These are phyloP conservation scores for Homalodisca vitripennis DNA, from an alignment of 1,140 invertebrate species.

Conservation along the genomic window DNA sequence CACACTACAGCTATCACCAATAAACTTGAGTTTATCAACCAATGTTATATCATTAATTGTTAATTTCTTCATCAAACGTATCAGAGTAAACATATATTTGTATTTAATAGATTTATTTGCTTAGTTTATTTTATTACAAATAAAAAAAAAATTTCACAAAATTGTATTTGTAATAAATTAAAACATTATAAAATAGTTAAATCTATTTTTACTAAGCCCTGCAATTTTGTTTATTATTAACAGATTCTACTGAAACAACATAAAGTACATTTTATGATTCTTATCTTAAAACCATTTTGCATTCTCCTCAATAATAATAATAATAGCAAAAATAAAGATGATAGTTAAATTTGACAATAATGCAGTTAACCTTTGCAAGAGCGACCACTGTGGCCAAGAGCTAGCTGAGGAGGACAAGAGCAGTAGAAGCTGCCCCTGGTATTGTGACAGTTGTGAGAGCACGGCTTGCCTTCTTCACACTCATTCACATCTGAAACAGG, in stretches of 20 bases:
- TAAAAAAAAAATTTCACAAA: no score
- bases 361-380: constrained; percentile 32
- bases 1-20: no score
- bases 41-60: no score
- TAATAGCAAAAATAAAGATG: not conserved
- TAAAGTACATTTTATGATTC: not conserved
- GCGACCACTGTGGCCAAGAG: not conserved
- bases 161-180: no score
- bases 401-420: constrained; percentile 46
- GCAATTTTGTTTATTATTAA: not conserved
- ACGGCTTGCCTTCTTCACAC: constrained; percentile 47
- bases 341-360: not conserved
- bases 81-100: no score
- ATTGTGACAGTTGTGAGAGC: constrained; percentile 54
- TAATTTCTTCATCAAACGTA: no score
- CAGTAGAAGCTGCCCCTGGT: constrained; percentile 51
- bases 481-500: constrained; percentile 53
- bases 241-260: no score
- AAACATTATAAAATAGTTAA: no score
- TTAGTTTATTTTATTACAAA: no score
- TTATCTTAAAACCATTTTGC: not conserved
- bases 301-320: not conserved
- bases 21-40: no score
- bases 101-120: no score
- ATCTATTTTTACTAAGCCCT: not conserved